Evolutionary conservation across 2,888 invertebrate genomes (phyloP).

Genomic region (Andrena marginata): DNA sequence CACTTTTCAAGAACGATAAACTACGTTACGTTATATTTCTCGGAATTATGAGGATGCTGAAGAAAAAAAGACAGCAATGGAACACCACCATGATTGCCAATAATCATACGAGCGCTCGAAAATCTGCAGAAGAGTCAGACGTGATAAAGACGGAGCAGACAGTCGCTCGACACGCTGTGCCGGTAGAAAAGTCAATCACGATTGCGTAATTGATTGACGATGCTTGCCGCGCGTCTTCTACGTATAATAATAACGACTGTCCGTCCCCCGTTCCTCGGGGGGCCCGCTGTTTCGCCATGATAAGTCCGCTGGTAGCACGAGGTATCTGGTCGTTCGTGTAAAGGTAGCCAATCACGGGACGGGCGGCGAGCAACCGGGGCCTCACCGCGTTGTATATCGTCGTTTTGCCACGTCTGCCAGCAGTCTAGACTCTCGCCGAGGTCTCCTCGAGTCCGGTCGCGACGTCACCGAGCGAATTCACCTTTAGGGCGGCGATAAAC

Average conservation of each 20-base stretch:
- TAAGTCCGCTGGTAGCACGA: slow-evolving; percentile 44
- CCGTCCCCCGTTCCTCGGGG: slow-evolving; percentile 1
- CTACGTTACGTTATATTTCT: neutral
- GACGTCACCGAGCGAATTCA: slow-evolving; percentile 77
- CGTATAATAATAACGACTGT: slow-evolving; percentile 40
- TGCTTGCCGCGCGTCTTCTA: neutral
- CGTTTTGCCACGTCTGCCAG: slow-evolving; percentile 82
- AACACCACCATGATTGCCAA: too few species aligned
- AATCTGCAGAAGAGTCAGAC: too few species aligned
- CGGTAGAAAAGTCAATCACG: neutral
- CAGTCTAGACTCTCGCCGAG: slow-evolving; percentile 79
- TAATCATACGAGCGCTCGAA: too few species aligned
- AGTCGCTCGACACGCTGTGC: neutral
- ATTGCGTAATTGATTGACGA: slow-evolving; percentile 35
- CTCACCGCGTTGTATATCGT: slow-evolving; percentile 72
- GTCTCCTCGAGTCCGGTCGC: slow-evolving; percentile 69
- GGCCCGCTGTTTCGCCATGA: slow-evolving; percentile 30
- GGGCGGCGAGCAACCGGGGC: slow-evolving; percentile 56
- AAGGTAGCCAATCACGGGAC: slow-evolving; percentile 62
- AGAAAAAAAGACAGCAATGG: too few species aligned
- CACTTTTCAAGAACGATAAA: neutral
- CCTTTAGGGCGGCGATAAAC: slow-evolving; percentile 77
- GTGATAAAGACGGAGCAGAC: too few species aligned
- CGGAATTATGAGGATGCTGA: neutral
- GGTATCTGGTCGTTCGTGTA: slow-evolving; percentile 55